Evolutionary conservation across 2,888 invertebrate genomes (phyloP).

Genomic region (Aquatica leii): DNA sequence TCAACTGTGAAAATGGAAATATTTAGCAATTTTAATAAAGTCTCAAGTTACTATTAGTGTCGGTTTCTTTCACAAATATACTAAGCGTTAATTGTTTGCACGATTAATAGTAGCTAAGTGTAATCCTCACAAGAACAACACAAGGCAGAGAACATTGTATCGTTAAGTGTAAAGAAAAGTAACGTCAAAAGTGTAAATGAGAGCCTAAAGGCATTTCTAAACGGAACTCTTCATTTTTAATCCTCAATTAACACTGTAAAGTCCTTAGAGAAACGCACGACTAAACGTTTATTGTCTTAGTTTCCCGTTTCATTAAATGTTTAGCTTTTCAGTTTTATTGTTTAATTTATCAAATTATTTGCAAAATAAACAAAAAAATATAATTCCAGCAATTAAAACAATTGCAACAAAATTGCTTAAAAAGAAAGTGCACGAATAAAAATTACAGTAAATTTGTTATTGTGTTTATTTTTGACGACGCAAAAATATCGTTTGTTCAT

Average conservation of each 20-base stretch:
- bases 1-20: too few species aligned
- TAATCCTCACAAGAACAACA: neutral
- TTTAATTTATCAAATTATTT: conserved; percentile 21
- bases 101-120: too few species aligned
- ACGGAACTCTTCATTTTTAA: conserved; percentile 42
- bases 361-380: neutral
- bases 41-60: too few species aligned
- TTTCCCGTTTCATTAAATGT: conserved; percentile 32
- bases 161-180: conserved; percentile 20
- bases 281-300: conserved; percentile 39
- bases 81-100: too few species aligned
- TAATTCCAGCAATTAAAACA: conserved; percentile 1
- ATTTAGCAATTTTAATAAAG: too few species aligned
- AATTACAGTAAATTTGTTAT: conserved; percentile 3
- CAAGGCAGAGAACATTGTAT: conserved; percentile 17
- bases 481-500: neutral
- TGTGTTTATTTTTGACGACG: neutral
- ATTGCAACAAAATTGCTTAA: neutral
- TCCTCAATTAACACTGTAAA: conserved; percentile 42
- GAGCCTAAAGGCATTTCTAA: conserved; percentile 38
- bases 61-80: too few species aligned
- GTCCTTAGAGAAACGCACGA: conserved; percentile 36
- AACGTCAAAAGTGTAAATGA: conserved; percentile 39
- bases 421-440: neutral
- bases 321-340: conserved; percentile 26